Evolutionary conservation across 1,140 invertebrate species (phyloP).

Genomic region (Saccostrea glomerata): DNA sequence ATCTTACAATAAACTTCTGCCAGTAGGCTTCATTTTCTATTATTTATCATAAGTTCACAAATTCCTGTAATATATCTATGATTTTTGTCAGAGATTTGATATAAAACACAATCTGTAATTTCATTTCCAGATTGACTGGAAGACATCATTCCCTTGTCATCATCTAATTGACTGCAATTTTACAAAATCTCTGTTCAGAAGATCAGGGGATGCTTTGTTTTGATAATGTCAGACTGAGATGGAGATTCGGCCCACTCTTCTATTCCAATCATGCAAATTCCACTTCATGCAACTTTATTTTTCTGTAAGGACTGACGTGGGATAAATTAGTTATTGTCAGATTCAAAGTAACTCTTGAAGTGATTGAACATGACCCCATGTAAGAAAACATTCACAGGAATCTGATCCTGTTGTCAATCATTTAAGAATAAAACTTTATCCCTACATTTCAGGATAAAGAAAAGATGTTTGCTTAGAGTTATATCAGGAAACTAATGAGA

Average conservation of each 20-base stretch:
- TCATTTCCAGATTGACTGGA: background rate
- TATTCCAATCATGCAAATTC: slow-evolving; percentile 30
- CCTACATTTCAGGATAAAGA: background rate
- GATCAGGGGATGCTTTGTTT: background rate
- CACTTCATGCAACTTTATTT: slow-evolving; percentile 8
- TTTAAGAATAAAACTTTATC: background rate
- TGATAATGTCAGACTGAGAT: slow-evolving; percentile 8
- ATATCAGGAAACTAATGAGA: background rate
- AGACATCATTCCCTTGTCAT: background rate
- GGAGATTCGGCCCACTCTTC: background rate
- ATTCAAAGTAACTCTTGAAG: slow-evolving; percentile 20
- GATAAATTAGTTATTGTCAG: slow-evolving; percentile 9
- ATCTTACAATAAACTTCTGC: no score
- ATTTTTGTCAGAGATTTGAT: background rate
- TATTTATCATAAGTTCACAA: background rate
- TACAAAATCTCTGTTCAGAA: background rate
- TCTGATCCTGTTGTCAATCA: slow-evolving; percentile 24
- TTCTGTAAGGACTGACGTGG: slow-evolving; percentile 19
- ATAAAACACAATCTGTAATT: background rate
- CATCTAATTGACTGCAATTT: slow-evolving; percentile 6
- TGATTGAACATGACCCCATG: slow-evolving; percentile 19
- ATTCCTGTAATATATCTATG: background rate
- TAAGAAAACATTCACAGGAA: slow-evolving; percentile 27
- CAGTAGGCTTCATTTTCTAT: background rate
- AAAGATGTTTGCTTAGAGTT: background rate